Conservation (phyloP, 2,113 vertebrate species). For the Actenoides hombroni region DNA sequence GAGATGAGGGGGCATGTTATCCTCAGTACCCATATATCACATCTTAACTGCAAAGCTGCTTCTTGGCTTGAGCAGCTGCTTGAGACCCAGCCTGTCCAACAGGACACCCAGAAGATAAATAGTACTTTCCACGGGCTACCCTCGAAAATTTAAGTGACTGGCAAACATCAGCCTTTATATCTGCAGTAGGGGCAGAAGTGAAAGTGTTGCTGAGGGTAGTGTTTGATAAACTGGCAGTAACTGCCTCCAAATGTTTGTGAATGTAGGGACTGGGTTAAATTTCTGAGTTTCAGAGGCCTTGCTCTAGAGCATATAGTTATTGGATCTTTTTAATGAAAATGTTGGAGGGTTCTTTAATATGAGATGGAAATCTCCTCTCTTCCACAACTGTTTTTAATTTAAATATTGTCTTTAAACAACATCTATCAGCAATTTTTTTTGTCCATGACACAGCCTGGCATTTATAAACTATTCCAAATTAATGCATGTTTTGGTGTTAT, state of each 20-base stretch:
- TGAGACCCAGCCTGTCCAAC: background rate
- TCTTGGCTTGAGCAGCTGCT: background rate
- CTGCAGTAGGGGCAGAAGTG: background rate
- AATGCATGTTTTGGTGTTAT: background rate
- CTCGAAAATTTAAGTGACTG: background rate
- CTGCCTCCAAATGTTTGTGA: accelerated
- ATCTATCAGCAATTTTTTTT: background rate
- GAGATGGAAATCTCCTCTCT: background rate
- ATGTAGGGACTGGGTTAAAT: background rate
- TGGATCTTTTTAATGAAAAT: background rate
- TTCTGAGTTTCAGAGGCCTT: background rate
- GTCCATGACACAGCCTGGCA: background rate
- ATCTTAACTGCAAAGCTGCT: background rate
- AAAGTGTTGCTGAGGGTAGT: background rate
- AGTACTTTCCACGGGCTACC: background rate
- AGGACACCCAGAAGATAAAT: background rate
- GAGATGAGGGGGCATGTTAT: background rate
- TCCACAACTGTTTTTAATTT: background rate
- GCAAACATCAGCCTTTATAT: background rate
- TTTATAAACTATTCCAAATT: background rate
- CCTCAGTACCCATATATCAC: background rate
- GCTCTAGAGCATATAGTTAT: accelerated
- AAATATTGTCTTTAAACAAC: background rate
- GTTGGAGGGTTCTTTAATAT: background rate
- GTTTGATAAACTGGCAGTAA: background rate